A percentile compares a stretch with the other conserved stretches of the same genome.
phyloP scores from a whole-genome alignment of 2,113 vertebrate species.

The Helogale parvula region DNA sequence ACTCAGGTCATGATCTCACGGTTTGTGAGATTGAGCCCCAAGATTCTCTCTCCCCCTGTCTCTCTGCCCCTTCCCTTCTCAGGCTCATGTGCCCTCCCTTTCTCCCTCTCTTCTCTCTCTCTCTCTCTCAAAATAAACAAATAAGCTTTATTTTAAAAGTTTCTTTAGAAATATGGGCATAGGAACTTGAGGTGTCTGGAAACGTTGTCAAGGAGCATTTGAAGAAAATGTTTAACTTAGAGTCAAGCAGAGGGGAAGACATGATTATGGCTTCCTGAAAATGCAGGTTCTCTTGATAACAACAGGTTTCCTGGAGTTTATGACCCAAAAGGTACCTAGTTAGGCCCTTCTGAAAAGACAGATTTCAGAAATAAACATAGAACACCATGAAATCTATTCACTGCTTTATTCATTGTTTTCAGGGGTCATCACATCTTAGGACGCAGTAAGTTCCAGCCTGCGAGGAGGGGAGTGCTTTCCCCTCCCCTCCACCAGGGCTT shows the following conservation, averaged over 20 bases:
- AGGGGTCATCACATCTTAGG: neutral
- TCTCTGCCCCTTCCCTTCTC: too few relatives aligned
- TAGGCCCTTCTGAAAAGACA: neutral
- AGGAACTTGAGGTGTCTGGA: neutral
- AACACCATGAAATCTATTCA: neutral
- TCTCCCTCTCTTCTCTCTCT: too few relatives aligned
- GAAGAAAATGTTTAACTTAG: neutral
- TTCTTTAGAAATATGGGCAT: neutral
- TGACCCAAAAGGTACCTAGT: neutral
- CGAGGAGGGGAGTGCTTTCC: neutral
- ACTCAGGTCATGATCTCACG: too few relatives aligned
- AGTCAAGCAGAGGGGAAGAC: neutral
- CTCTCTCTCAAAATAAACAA: too few relatives aligned
- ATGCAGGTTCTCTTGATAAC: neutral
- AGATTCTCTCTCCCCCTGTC: too few relatives aligned
- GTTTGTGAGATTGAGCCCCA: too few relatives aligned
- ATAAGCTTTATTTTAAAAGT: neutral
- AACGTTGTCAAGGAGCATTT: neutral
- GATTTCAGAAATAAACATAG: neutral
- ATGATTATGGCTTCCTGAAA: neutral
- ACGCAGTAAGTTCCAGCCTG: neutral
- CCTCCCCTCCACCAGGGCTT: neutral
- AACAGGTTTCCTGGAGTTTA: neutral
- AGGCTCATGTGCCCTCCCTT: too few relatives aligned
- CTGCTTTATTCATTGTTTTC: slow-evolving; percentile 72